Percentiles rank a stretch among this genome's conserved stretches.
Evolutionary conservation across 2,113 vertebrate genomes (phyloP).

Genomic region (Probosciger aterrimus): DNA sequence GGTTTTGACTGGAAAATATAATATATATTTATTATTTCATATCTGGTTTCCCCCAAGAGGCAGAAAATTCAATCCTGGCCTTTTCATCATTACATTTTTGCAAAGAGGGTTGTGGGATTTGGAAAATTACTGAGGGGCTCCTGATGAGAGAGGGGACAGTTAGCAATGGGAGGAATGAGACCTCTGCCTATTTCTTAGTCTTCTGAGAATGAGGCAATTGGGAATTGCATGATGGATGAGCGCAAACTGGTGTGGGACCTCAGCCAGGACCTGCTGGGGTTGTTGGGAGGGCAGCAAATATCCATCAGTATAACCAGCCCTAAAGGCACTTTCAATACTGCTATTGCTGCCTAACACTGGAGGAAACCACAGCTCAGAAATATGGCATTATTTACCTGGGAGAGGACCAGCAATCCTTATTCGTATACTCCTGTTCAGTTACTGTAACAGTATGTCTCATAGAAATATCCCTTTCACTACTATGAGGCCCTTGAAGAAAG

Average conservation of each 20-base stretch:
- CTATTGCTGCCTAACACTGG: background rate
- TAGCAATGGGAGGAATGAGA: background rate
- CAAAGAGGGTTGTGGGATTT: background rate
- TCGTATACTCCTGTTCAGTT: background rate
- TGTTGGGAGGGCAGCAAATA: background rate
- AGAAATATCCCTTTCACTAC: background rate
- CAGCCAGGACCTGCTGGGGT: background rate
- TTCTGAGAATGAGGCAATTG: background rate
- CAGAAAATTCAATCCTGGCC: background rate
- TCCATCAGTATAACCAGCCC: background rate
- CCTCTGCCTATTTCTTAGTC: background rate
- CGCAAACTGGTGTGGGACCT: accelerated
- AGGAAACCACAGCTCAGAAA: background rate
- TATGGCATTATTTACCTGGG: background rate
- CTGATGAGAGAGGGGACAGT: background rate
- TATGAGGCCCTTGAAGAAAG: background rate
- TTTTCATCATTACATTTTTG: background rate
- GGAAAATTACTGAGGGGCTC: background rate
- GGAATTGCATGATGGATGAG: background rate
- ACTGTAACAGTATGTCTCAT: background rate
- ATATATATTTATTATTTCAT: slow-evolving; percentile 66
- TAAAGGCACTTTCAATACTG: background rate
- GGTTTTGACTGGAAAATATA: background rate
- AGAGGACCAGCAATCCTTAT: background rate
- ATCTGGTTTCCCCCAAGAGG: slow-evolving; percentile 42